Conservation (phyloP, 1,140 invertebrate genomes). For the Aphelinus atriplicis region DNA sequence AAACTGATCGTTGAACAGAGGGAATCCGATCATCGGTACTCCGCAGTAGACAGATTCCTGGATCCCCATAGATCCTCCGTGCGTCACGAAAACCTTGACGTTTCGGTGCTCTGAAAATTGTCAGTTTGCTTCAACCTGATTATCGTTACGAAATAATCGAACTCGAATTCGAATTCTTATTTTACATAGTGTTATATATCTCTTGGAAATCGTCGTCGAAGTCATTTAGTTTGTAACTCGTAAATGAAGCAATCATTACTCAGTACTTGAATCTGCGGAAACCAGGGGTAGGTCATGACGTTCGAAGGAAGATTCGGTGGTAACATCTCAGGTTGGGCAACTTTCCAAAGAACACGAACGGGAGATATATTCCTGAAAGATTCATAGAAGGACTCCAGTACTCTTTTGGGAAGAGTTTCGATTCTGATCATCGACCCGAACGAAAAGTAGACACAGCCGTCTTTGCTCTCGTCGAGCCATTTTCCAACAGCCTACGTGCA, state of each 20-base stretch:
- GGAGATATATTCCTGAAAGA: slow-evolving; percentile 50
- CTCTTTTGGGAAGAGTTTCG: slow-evolving; percentile 62
- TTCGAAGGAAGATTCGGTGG: slow-evolving; percentile 67
- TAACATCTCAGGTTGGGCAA: slow-evolving; percentile 48
- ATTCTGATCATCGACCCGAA: slow-evolving; percentile 77
- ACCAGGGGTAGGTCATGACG: slow-evolving; percentile 71
- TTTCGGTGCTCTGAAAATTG: slow-evolving; percentile 72
- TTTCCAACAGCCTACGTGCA: slow-evolving; percentile 70
- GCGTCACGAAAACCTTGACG: slow-evolving; percentile 56
- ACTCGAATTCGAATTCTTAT: slow-evolving; percentile 6
- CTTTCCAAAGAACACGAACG: slow-evolving; percentile 50
- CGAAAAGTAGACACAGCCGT: slow-evolving; percentile 78
- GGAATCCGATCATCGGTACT: slow-evolving; percentile 76
- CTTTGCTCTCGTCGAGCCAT: slow-evolving; percentile 72
- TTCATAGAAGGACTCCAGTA: slow-evolving; percentile 45
- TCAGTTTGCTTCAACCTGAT: slow-evolving; percentile 22
- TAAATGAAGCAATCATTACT: slow-evolving; percentile 45
- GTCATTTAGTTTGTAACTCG: neutral
- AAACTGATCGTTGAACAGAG: slow-evolving; percentile 75
- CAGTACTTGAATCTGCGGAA: slow-evolving; percentile 70
- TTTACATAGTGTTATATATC: neutral
- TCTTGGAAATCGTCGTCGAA: slow-evolving; percentile 47
- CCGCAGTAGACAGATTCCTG: slow-evolving; percentile 75
- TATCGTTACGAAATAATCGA: slow-evolving; percentile 6
- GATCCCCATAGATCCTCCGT: slow-evolving; percentile 66